A percentile compares a stretch with the other conserved stretches of the same genome.
Conservation (phyloP, 2,888 invertebrate species). For the Itoplectis maculator region DNA sequence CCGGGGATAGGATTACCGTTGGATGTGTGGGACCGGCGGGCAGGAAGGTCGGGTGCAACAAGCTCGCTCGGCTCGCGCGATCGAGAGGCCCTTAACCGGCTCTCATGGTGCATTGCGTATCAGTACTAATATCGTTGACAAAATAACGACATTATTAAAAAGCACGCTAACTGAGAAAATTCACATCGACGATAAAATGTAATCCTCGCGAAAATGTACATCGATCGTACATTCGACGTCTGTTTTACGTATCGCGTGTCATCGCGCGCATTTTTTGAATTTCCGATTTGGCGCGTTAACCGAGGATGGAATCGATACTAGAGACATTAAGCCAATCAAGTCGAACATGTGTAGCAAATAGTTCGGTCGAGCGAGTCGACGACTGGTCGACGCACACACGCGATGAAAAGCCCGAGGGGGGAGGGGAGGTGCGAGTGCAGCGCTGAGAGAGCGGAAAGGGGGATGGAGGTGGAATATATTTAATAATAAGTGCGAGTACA, state of each 20-base stretch:
- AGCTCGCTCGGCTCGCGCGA: slow-evolving; percentile 49
- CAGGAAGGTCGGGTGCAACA: slow-evolving; percentile 54
- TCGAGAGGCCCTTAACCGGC: slow-evolving; percentile 49
- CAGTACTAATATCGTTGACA: slow-evolving; percentile 5
- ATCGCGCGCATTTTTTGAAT: not conserved
- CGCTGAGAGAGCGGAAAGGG: not conserved
- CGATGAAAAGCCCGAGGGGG: not conserved
- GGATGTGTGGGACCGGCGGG: slow-evolving; percentile 71
- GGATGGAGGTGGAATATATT: slow-evolving; percentile 24
- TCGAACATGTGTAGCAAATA: not conserved
- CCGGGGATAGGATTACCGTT: slow-evolving; percentile 78
- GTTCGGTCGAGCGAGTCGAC: not conserved
- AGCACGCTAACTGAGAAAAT: too few relatives aligned
- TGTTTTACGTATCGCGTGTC: too few relatives aligned
- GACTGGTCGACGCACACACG: not conserved
- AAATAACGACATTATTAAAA: not conserved
- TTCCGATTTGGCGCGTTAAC: not conserved
- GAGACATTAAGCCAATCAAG: not conserved
- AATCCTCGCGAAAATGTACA: too few relatives aligned
- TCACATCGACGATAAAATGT: too few relatives aligned
- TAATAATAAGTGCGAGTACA: slow-evolving; percentile 32
- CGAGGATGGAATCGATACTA: not conserved
- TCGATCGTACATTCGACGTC: too few relatives aligned
- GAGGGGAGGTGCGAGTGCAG: not conserved
- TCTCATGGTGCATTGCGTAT: slow-evolving; percentile 19